Evolutionary conservation across 2,113 vertebrate genomes (phyloP), one percentile per base, ranked within the genome.

Genomic region (Phocoena sinus): DNA sequence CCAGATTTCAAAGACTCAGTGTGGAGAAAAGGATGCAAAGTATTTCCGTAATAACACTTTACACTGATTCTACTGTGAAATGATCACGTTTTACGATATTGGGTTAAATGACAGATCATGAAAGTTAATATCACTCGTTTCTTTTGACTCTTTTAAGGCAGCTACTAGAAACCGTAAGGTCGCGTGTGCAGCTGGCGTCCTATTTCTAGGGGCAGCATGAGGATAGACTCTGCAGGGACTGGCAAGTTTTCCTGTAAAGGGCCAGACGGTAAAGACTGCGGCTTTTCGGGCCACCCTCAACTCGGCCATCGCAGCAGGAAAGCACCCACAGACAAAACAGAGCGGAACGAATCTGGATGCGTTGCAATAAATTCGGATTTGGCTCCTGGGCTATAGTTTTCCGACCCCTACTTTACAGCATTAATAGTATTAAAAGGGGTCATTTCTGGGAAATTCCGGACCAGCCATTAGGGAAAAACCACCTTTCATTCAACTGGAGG

Each of bases 241-340:
- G 8, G 15, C 50, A 33, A 50, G 4, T 8, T 50, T 53, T 10
- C 36, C 67, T 6, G 13, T 6, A n/a, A 94, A 76, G 11, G 20
- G 31, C 15, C 33, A 12, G 21, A 28, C 0, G 20, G 41, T n/a
- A 18, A 76, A 21, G 11, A 47, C 23, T 60, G 60, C 5, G 8
- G 13, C 21, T 68, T 8, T 17, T 21, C 2, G 0, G 44, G 15
- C 15, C 68, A 18, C 2, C 33, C 26, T n/a, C 56, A 17, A 14
- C 13, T 10, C 65, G 1, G 4, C 76, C 6, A 4, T 1, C 0
- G 0, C 4, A 2, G n/a, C 18, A 15, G 3, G 5, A 36, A n/a
- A 83, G n/a, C 10, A 89, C 44, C 26, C 62, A 3, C 9, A 25
- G 23, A 7, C 25, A 21, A 9, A 15, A 0, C n/a, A 6, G 14